Percentiles rank a stretch among this genome's conserved stretches.
Evolutionary conservation across 2,797 vertebrate genomes (phyloP).

Genomic region (Podarcis siculus): DNA sequence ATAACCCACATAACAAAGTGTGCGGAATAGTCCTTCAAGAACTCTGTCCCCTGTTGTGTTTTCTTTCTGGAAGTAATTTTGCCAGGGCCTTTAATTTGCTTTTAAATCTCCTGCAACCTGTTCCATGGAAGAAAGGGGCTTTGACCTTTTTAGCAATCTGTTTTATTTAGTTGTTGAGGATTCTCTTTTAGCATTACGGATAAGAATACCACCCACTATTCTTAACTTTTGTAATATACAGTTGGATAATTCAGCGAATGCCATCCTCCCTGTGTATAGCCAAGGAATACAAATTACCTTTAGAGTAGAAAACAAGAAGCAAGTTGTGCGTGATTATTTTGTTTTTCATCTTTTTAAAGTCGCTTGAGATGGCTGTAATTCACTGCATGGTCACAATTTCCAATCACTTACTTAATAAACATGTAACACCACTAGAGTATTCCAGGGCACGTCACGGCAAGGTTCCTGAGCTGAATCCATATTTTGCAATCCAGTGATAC

Average conservation of each 20-base stretch:
- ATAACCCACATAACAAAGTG: slow-evolving; percentile 56
- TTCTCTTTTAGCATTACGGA: slow-evolving; percentile 60
- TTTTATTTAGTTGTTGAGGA: slow-evolving; percentile 52
- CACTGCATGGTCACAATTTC: slow-evolving; percentile 51
- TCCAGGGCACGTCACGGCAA: slow-evolving; percentile 54
- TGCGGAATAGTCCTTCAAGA: slow-evolving; percentile 43
- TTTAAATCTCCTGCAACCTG: slow-evolving; percentile 65
- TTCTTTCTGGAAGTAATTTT: slow-evolving; percentile 56
- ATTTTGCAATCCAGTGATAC: slow-evolving; percentile 58
- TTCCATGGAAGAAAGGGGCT: slow-evolving; percentile 56
- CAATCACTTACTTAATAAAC: slow-evolving; percentile 71
- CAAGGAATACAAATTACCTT: slow-evolving; percentile 70
- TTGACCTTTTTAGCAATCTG: slow-evolving; percentile 63
- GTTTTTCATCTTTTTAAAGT: slow-evolving; percentile 56
- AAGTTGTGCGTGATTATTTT: slow-evolving; percentile 60
- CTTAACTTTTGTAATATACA: slow-evolving; percentile 69
- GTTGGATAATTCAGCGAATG: slow-evolving; percentile 63
- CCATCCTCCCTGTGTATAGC: slow-evolving; percentile 60
- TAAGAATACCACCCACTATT: slow-evolving; percentile 60
- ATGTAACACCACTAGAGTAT: slow-evolving; percentile 58
- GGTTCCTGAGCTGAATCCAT: slow-evolving; percentile 44
- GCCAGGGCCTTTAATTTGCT: slow-evolving; percentile 64
- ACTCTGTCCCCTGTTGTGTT: slow-evolving; percentile 47
- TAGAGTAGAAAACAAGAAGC: slow-evolving; percentile 66
- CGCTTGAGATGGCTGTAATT: slow-evolving; percentile 56